A percentile compares a stretch with the other conserved stretches of the same genome.
Evolutionary conservation across 2,797 vertebrate species (phyloP).

Genomic region (Prionace glauca): DNA sequence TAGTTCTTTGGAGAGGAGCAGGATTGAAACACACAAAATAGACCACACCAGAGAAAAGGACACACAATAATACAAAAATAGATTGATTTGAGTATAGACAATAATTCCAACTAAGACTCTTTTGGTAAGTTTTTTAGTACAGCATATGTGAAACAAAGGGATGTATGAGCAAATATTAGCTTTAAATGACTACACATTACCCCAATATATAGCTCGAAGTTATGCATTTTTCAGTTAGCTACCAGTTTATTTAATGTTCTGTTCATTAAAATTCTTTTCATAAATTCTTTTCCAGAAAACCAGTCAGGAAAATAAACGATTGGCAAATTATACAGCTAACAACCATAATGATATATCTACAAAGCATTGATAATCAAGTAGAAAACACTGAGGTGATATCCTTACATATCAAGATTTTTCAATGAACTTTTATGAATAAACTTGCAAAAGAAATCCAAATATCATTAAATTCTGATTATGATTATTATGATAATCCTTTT

Average conservation of each 20-base stretch:
- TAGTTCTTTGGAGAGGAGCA: no score
- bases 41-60: no score
- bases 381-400: not conserved
- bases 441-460: not conserved
- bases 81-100: not conserved
- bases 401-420: not conserved
- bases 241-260: not conserved
- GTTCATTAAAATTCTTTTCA: constrained; percentile 23
- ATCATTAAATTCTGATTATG: not conserved
- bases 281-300: constrained; percentile 29
- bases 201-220: not conserved
- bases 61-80: not conserved
- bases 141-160: not conserved
- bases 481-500: not conserved
- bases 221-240: not conserved
- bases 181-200: not conserved
- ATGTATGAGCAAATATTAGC: not conserved
- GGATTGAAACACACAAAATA: no score
- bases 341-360: not conserved
- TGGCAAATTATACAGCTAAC: not conserved
- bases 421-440: constrained; percentile 17
- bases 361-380: constrained; percentile 12
- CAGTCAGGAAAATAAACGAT: not conserved
- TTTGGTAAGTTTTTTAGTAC: not conserved
- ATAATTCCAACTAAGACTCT: not conserved